Evolutionary conservation across 2,888 invertebrate species (phyloP), one percentile per base, ranked within the genome.

Genomic region (Tachina grossa): DNA sequence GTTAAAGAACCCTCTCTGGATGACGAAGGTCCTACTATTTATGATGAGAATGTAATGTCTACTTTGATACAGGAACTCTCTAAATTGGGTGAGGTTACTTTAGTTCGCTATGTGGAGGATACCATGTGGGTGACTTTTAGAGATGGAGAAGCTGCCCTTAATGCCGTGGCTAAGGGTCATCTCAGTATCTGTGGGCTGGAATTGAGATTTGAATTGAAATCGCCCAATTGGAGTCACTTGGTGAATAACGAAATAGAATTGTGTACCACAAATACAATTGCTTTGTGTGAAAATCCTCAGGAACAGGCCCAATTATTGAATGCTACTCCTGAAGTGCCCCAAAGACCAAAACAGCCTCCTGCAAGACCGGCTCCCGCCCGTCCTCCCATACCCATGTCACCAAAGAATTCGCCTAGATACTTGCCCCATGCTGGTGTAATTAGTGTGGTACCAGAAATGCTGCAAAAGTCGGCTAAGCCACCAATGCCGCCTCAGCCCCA

Each of bases 91-190:
- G 97, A 97, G 92, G 97, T 98, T 0, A 97, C 98, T 66, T 94
- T 98, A 63, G 97, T 98, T 6, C 95, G 98, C 87, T 98, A 98
- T 93, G 96, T 98, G 16, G 97, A 96, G 39, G 96, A 95, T 83
- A 96, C 97, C 16, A 95, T 99, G 93, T 97, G 97, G 96, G 95
- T 99, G 41, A 98, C 98, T 10, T 98, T 98, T 91, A 95, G 97
- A 88, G 97, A 97, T 90, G 98, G 98, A 0, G 96, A 97, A 90
- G 96, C 96, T 88, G 98, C 98, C 5, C 92, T 99, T 31, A 95
- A 95, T 83, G 97, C 97, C 1, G 93, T 93, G 1, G 93, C 94
- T 72, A 94, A 94, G 86, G 93, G 93, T 13, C 92, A 92, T 80
- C 94, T 96, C 53, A 94, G 94, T 88, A 94, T 96, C 22, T 94